These are phyloP conservation scores for Ariolimax columbianus DNA, from an alignment of 2,888 invertebrate genomes.

Conservation along the genomic window DNA sequence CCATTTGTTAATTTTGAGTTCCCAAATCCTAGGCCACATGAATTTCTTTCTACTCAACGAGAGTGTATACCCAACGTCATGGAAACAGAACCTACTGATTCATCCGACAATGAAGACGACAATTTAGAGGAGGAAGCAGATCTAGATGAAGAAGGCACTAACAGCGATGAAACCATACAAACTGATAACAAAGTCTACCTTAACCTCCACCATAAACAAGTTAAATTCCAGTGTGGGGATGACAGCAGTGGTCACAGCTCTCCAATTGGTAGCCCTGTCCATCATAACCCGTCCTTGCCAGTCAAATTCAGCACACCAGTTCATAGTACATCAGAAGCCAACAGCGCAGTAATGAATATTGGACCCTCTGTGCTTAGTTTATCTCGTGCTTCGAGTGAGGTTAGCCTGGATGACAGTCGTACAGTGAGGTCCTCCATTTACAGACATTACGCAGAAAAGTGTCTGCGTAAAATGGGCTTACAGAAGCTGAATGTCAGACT, in stretches of 20 bases:
- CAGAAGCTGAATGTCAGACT: conserved; percentile 88
- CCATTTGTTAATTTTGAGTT: conserved; percentile 72
- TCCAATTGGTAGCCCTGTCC: conserved; percentile 24
- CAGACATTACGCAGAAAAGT: conserved; percentile 90
- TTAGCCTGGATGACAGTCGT: conserved; percentile 69
- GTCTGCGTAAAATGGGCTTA: conserved; percentile 91
- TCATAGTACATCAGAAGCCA: conserved; percentile 49
- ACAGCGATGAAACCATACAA: conserved; percentile 40
- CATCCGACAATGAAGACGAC: conserved; percentile 56
- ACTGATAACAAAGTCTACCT: conserved; percentile 41
- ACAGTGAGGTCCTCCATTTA: conserved; percentile 69
- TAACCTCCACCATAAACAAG: conserved; percentile 52
- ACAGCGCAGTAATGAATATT: conserved; percentile 48
- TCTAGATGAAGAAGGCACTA: conserved; percentile 54
- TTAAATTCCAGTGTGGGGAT: conserved; percentile 51
- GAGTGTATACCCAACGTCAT: conserved; percentile 59
- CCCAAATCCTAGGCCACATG: conserved; percentile 34
- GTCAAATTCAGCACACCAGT: conserved; percentile 65
- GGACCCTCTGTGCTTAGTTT: conserved; percentile 57
- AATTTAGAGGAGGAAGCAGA: conserved; percentile 50
- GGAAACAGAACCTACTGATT: conserved; percentile 56
- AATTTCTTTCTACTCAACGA: conserved; percentile 45
- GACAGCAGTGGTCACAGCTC: conserved; percentile 55
- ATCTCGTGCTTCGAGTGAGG: conserved; percentile 71
- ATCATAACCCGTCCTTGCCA: conserved; percentile 48